phyloP scores from a whole-genome alignment of 2,888 invertebrate genomes.

The Smittia aterrima region DNA sequence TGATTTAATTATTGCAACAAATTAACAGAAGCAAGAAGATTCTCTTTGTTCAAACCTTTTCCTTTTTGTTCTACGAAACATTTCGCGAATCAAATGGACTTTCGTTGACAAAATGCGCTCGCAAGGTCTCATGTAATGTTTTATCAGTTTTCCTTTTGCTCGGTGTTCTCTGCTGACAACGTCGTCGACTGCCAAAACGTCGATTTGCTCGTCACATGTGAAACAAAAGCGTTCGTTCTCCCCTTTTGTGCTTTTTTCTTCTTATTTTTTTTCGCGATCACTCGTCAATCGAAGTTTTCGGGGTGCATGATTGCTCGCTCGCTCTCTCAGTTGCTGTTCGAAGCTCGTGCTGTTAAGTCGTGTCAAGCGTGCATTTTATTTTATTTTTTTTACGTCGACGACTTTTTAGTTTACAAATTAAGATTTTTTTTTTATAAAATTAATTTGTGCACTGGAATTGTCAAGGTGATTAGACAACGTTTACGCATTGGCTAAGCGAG shows the following conservation, averaged over 20 bases:
- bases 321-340: slow-evolving; percentile 6
- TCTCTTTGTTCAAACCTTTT: too few relatives aligned
- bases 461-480: neutral
- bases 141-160: too few relatives aligned
- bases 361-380: neutral
- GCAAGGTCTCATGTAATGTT: too few relatives aligned
- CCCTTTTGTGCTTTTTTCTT: neutral
- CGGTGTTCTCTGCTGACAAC: too few relatives aligned
- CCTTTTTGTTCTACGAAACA: too few relatives aligned
- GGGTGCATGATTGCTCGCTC: neutral
- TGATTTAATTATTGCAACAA: too few relatives aligned
- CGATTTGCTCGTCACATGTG: too few relatives aligned
- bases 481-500: neutral
- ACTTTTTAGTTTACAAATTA: neutral
- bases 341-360: neutral
- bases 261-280: neutral
- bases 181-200: too few relatives aligned
- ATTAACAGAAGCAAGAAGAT: too few relatives aligned
- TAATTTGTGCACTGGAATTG: neutral
- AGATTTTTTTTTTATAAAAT: neutral
- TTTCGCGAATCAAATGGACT: too few relatives aligned
- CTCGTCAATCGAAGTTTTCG: neutral
- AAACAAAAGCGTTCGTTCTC: neutral
- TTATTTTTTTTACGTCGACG: neutral
- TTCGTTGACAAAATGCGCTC: too few relatives aligned